Base-by-base conservation (phyloP, 2,113 vertebrate genomes). In the Carassius gibelio region DNA sequence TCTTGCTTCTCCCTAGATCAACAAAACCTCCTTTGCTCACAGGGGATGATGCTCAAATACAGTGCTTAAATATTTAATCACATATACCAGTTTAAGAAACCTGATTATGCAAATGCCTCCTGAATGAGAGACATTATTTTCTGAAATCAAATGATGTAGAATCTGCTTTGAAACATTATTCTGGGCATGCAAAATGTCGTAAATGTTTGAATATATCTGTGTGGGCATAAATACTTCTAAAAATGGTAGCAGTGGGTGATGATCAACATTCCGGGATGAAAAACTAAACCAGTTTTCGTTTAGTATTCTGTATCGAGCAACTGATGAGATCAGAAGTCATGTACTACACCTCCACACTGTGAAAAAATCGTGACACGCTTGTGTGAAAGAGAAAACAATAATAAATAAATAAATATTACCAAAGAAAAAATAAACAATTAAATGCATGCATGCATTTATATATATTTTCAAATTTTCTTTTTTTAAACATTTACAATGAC, bases 71-170 rank as follows among this genome's bases (percentile, higher is more conserved):
- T 88, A 83, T 86, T 89, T 87, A 69, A 74, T 48, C 45, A 48
- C 81, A 79, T 80, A 84, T 64, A 64, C 48, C 48, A 57, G 59
- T 84, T 83, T 86, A 83, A 76, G 74, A 85, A 88, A 87, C 85
- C 64, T 38, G 86, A 86, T 89, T 87, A 88, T 87, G 88, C 77
- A 86, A 90, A 89, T 86, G 64, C 23, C 14, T 83, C 72, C 62
- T 86, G 38, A 55, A 83, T 71, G 84, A 80, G 74, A 80, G 68
- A 57, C 66, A 75, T 82, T 30, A 55, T 36, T 38, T 78, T n/a
- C 80, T 62, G 59, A 42, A 38, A 71, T 72, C 50, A 17, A 52
- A 84, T 42, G 42, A 72, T 45, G 78, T 64, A 50, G 34, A 82
- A 81, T 81, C 74, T 26, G 66, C 85, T 75, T 79, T 80, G 83